Conservation (phyloP, 2,113 vertebrate species). For the Suricata suricatta region DNA sequence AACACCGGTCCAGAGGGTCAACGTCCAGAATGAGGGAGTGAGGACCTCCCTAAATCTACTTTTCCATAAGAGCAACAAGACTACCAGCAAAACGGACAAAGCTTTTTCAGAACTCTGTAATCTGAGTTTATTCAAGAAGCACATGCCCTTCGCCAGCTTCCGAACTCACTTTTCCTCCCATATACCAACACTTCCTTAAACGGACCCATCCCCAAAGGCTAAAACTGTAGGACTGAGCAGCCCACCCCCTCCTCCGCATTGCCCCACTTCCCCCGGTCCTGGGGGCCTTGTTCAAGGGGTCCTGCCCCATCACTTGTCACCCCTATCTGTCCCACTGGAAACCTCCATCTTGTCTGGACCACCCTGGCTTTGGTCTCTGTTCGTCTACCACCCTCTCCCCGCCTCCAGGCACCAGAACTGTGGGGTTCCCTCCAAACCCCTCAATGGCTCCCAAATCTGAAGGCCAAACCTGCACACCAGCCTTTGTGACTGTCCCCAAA, state of each 20-base stretch:
- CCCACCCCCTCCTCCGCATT: too few relatives aligned
- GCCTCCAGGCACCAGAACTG: background rate
- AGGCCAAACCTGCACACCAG: background rate
- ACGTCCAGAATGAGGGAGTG: background rate
- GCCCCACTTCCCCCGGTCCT: rapidly evolving
- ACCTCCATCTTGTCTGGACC: rapidly evolving
- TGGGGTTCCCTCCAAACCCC: background rate
- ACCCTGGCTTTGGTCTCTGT: background rate
- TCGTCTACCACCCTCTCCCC: too few relatives aligned
- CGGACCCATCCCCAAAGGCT: background rate
- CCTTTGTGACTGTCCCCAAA: background rate
- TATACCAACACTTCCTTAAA: background rate
- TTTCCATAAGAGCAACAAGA: background rate
- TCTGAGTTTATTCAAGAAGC: background rate
- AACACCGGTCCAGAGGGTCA: background rate
- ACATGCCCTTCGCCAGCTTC: background rate
- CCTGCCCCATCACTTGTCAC: background rate
- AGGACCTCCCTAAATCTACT: background rate
- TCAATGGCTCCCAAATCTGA: background rate
- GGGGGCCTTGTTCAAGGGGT: too few relatives aligned
- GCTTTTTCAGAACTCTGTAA: background rate
- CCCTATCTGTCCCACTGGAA: background rate
- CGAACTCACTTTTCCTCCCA: too few relatives aligned
- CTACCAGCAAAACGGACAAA: background rate
- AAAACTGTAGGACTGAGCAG: background rate